A percentile compares a stretch with the other conserved stretches of the same genome.
Conservation (phyloP, 2,797 vertebrate genomes). For the Periophthalmus magnuspinnatus region DNA sequence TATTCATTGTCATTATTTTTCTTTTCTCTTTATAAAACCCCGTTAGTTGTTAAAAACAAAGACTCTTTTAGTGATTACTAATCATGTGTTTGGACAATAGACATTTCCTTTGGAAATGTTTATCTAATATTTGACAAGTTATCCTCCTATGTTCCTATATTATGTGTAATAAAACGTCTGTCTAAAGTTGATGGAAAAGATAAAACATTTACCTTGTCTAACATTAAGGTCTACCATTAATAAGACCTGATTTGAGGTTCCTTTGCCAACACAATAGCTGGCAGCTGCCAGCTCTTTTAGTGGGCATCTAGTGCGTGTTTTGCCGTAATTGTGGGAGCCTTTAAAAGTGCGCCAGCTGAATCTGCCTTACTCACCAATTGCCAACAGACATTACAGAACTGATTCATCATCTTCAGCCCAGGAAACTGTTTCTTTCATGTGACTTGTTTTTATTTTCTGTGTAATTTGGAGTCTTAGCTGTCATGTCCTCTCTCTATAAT, state of each 20-base stretch:
- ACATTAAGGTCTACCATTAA: constrained; percentile 54
- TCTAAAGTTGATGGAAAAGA: constrained; percentile 3
- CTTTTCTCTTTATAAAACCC: not conserved
- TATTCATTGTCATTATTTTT: not conserved
- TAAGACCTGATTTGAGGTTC: constrained; percentile 57
- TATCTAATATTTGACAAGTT: not conserved
- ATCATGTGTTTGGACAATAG: not conserved
- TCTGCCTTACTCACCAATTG: constrained; percentile 52
- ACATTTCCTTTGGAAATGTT: not conserved
- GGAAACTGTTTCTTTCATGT: constrained; percentile 30
- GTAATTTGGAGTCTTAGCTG: constrained; percentile 43
- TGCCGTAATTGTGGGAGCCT: constrained; percentile 56
- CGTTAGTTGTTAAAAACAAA: not conserved
- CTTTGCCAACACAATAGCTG: constrained; percentile 48
- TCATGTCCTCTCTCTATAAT: constrained; percentile 35
- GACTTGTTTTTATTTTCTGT: constrained; percentile 37
- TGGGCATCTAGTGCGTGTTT: constrained; percentile 50
- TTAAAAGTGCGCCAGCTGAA: constrained; percentile 59
- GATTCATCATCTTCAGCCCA: constrained; percentile 51
- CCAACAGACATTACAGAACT: constrained; percentile 56
- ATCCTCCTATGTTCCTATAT: too few species aligned
- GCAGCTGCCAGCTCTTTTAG: constrained; percentile 51
- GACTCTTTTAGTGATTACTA: not conserved
- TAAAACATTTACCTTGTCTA: constrained; percentile 21
- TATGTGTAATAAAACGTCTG: not conserved